Evolutionary conservation across 1,140 invertebrate species (phyloP), one percentile per base, ranked within the genome.

Genomic region (Microplitis mediator): DNA sequence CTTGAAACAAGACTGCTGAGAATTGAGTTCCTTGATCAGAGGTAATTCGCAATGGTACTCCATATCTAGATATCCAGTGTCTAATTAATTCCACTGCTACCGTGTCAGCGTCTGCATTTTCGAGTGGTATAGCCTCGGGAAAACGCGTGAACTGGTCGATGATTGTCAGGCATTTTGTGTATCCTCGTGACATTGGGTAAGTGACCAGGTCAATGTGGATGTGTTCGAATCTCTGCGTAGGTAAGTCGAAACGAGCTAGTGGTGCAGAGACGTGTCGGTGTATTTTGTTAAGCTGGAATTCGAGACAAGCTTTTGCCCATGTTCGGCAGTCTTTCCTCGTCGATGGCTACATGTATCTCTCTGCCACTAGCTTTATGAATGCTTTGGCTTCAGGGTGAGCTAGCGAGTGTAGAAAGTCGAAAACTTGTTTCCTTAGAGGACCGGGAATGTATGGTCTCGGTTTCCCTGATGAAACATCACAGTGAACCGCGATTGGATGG

Each of bases 21-120:
- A 82, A 81, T 60, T 81, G 79, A 6, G 76, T 32, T 2, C 79
- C 77, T 61, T 56, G 76, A 61, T 87, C 83, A 0, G 78, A 78
- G 0, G 79, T 84, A 9, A 85, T 80, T 39, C 63, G 23, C 0
- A 54, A 31, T 3, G 75, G 78, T 6, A 73, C 52, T 13, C 84
- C 84, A 74, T 75, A 85, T 6, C 78, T 67, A 2, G 76, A 31
- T 31, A 85, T 78, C 77, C 78, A 82, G 9, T 23, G 51, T 9
- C 60, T 5, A 4, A 76, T 16, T 0, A 85, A 68, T 4, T 76
- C 75, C 8, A 23, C 4, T 1, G 76, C 78, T 3, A 82, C 65
- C 8, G 71, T 73, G 35, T 76, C 74, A 0, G 80, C 76, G 35
- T 66, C 45, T 0, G 75, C 79, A 50, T 80, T 64, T 6, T 56